Base-by-base conservation (phyloP, 2,113 vertebrate species). In the Cyprinodon variegatus region DNA sequence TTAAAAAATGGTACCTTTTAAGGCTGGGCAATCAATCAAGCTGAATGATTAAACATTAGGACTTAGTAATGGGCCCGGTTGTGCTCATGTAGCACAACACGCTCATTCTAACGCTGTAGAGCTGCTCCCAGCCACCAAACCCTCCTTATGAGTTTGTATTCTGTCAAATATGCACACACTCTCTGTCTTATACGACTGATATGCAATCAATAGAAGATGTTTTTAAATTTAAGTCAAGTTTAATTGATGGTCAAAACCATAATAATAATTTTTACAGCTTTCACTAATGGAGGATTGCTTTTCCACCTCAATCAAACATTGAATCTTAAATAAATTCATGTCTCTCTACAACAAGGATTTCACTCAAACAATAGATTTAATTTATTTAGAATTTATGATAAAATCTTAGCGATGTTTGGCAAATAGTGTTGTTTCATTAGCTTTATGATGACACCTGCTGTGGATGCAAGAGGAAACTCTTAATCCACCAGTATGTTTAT, bases 381-480 rank as follows among this genome's bases (percentile, higher is more conserved):
- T 41, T 57, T 39, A 17, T 62, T 11, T 38, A 2, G 6, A 62
- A 45, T 65, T 41, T 64, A 38, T n/a, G 13, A 66, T 29, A 65
- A 67, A 46, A 68, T 38, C 38, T 60, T 14, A 60, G 7, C 13
- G 45, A 70, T 39, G 9, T 39, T 36, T 29, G n/a, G 22, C 41
- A 46, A 14, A 53, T 37, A 39, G 11, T 57, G 39, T 14, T 10
- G 22, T 38, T 61, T 61, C 14, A 61, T 61, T 70, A 61, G 22
- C 40, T 43, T 45, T 12, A 59, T 22, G 10, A 20, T 70, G 72
- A 78, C 59, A 61, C 70, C 71, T 66, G 48, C 46, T 29, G 40
- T 39, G 4, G 72, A 60, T 22, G 68, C 61, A 63, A 73, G 74
- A 48, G 43, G 68, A 11, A 68, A 68, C 45, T 69, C 70, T 67